Evolutionary conservation across 2,888 invertebrate species (phyloP), one percentile per base, ranked within the genome.

Genomic region (Liposcelis brunnea): DNA sequence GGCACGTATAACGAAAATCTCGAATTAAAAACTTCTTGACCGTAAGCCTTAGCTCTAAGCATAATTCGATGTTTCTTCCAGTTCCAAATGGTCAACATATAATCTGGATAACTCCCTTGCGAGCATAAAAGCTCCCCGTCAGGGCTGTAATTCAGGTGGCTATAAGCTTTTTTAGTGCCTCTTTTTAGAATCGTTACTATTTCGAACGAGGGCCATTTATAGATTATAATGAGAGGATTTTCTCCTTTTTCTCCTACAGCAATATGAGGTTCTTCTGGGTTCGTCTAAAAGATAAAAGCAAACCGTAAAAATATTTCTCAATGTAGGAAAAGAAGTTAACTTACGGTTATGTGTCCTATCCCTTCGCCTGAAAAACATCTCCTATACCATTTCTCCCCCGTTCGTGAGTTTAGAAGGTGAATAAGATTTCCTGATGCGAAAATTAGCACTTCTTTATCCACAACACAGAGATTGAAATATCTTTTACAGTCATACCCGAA

Each of bases 31-130:
- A 90, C 80, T 56, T 84, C 83, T 57, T 81, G 85, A 11, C 80
- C 78, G 59, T 85, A 81, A 0, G 90, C 85, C 57, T 84, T 84
- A 8, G 80, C 78, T 40, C 85, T 72, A 31, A 91, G 64, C 38
- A 87, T 66, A 45, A 87, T 83, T 53, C 66, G 74, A 47, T 79
- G 79, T 12, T 70, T 69, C 53, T 74, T 69, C 91, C 91, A 93
- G 55, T 81, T 75, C 90, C 90, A 93, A 47, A 93, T 75, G 0
- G 90, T 90, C 32, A 91, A 68, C 60, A 81, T 76, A 58, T 77
- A 86, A 60, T 93, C 91, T 0, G 91, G 91, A 49, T 80, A 77
- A 7, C 80, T 81, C 1, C 87, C 87, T 58, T 85, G 81, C 0
- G 85, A 83, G 0, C 80, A 84, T 47, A 93, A 61, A 37, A 87